These are phyloP conservation scores for Leucania comma DNA, from an alignment of 2,888 invertebrate species.

Conservation along the genomic window DNA sequence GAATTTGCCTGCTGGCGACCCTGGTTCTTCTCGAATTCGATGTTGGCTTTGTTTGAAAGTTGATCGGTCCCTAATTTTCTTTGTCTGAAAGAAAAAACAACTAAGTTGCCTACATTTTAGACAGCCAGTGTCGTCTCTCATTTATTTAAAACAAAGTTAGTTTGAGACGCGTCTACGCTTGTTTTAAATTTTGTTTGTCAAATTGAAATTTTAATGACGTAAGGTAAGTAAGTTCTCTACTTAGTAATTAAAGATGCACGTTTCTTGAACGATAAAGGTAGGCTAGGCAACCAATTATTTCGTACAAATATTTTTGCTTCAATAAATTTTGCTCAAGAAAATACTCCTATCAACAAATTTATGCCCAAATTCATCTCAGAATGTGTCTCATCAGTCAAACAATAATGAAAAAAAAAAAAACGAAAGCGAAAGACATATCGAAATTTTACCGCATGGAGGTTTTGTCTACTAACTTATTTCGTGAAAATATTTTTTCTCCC, in stretches of 20 bases:
- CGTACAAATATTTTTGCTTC: neutral
- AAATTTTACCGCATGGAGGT: constrained; percentile 32
- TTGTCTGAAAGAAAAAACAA: constrained; percentile 65
- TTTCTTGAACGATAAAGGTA: neutral
- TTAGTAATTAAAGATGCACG: neutral
- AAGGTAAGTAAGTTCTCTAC: too few relatives aligned
- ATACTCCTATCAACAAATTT: constrained; percentile 3
- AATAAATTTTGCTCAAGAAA: constrained; percentile 13
- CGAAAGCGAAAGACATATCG: constrained; percentile 34
- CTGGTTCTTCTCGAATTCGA: constrained; percentile 58
- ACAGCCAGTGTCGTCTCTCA: constrained; percentile 46
- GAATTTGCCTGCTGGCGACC: constrained; percentile 41
- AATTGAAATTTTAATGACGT: constrained; percentile 17
- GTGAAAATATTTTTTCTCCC: constrained; percentile 22
- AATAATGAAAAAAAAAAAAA: constrained; percentile 43
- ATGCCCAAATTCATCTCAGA: constrained; percentile 15
- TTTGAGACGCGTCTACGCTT: constrained; percentile 30
- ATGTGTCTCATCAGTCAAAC: constrained; percentile 29
- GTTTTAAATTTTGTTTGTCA: constrained; percentile 25
- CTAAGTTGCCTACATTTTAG: constrained; percentile 53
- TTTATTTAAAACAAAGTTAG: constrained; percentile 54
- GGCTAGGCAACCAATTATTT: too few relatives aligned
- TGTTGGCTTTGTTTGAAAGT: constrained; percentile 67
- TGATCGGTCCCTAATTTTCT: constrained; percentile 69
- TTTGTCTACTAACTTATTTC: constrained; percentile 45